Conservation (phyloP, 2,113 vertebrate species). For the Polyodon spathula region DNA sequence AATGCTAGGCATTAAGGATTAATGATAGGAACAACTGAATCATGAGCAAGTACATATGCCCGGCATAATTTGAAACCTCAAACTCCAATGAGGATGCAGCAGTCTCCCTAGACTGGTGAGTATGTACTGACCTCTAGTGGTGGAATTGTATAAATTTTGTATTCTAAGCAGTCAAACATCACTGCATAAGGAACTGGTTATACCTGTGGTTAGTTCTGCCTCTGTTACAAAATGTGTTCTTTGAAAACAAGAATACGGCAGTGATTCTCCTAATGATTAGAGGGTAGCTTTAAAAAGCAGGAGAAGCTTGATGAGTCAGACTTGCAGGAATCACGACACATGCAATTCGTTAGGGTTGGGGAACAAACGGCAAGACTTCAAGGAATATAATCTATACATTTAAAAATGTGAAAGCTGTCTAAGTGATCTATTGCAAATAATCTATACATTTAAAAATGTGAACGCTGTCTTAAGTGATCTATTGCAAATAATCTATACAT, state of each 20-base stretch:
- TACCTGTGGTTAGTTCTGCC: conserved; percentile 39
- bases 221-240: conserved; percentile 39
- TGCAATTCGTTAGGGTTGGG: conserved; percentile 20
- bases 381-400: conserved; percentile 31
- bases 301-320: conserved; percentile 37
- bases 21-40: no score
- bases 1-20: no score
- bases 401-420: no score
- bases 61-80: no score
- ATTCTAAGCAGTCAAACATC: not conserved
- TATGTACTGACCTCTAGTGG: conserved; percentile 54
- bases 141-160: not conserved
- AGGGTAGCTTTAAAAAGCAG: conserved; percentile 24
- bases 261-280: conserved; percentile 36
- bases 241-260: conserved; percentile 51
- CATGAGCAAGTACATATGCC: no score
- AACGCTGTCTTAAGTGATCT: no score
- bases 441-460: no score
- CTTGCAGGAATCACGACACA: conserved; percentile 24
- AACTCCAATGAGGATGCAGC: no score
- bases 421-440: conserved; percentile 6
- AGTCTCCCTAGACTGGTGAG: conserved; percentile 9
- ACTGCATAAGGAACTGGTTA: conserved; percentile 45
- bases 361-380: conserved; percentile 20
- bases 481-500: no score